Percentiles rank a stretch among this genome's conserved stretches.
Conservation (phyloP, 2,113 vertebrate species). For the Lates calcarifer region DNA sequence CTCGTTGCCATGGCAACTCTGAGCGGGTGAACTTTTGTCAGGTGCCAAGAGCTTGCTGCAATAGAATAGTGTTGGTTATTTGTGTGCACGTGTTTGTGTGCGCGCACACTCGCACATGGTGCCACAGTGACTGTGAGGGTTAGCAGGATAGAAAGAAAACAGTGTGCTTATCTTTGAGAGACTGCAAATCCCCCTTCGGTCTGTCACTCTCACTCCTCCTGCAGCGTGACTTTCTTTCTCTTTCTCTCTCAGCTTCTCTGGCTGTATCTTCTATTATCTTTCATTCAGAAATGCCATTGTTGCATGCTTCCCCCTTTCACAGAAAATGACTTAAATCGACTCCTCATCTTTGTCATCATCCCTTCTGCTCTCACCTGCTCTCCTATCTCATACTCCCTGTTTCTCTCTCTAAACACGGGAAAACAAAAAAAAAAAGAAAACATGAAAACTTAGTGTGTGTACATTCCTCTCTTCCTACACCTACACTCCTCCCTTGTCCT, state of each 20-base stretch:
- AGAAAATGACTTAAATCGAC: slow-evolving; percentile 28
- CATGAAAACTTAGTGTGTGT: slow-evolving; percentile 7
- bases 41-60: slow-evolving; percentile 76
- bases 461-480: slow-evolving; percentile 32
- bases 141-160: slow-evolving; percentile 63
- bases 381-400: neutral
- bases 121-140: slow-evolving; percentile 37
- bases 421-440: slow-evolving; percentile 21
- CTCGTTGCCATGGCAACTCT: slow-evolving; percentile 77
- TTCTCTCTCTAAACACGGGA: slow-evolving; percentile 2
- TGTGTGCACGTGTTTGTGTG: slow-evolving; percentile 13
- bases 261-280: slow-evolving; percentile 42
- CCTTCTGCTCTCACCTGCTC: slow-evolving; percentile 6
- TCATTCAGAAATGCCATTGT: slow-evolving; percentile 33
- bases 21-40: slow-evolving; percentile 77
- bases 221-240: slow-evolving; percentile 45
- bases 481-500: slow-evolving; percentile 40
- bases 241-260: slow-evolving; percentile 17
- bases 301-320: slow-evolving; percentile 15
- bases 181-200: slow-evolving; percentile 65
- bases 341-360: slow-evolving; percentile 36
- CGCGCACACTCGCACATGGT: slow-evolving; percentile 1
- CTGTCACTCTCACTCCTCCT: slow-evolving; percentile 64
- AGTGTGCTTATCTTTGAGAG: slow-evolving; percentile 65
- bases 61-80: slow-evolving; percentile 46